Evolutionary conservation across 2,888 invertebrate genomes (phyloP), one percentile per base, ranked within the genome.

Genomic region (Polietes domitor): DNA sequence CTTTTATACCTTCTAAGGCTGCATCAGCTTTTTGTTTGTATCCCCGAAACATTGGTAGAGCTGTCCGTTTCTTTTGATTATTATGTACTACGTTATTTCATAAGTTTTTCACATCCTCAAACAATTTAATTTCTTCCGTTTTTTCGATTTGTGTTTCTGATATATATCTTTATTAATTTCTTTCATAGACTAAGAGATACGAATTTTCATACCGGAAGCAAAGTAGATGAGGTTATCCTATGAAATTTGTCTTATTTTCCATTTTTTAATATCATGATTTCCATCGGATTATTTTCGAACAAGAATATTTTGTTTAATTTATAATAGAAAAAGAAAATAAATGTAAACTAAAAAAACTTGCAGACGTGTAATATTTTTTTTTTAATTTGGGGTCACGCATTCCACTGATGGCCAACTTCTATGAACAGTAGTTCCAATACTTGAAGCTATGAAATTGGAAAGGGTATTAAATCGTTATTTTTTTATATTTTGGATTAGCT

Each of bases 1-100:
- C 12, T 79, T 78, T 82, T 72, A 77, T 74, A 78, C 74, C 58
- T 78, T 43, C 68, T 63, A 72, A 53, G 61, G 84, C 84, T 84
- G 84, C 73, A 84, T 84, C 84, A 84, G 84, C 81, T 73, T 68
- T 68, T 65, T 75, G 78, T 81, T 84, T 84, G 84, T 81, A 81
- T 78, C 81, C 28, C 15, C 28, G 9, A 28, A 76, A 76, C 73
- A 72, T 81, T 41, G 37, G 15, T 65, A 41, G 10, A 68, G 58
- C 24, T 58, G 80, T 81, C 83, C 70, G 74, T 79, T 81, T 76
- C 58, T 50, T 75, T 28, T 68, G 68, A 9, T 72, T 43, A 74
- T 74, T 71, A 75, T 79, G 72, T 77, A 9, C 43, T 68, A 70
- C 77, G 72, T 72, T 75, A 63, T 17, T 70, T 71, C 65, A 73